Percentiles rank a stretch among this genome's conserved stretches.
phyloP scores from a whole-genome alignment of 2,888 invertebrate species.

The Nemotelus nigrinus region DNA sequence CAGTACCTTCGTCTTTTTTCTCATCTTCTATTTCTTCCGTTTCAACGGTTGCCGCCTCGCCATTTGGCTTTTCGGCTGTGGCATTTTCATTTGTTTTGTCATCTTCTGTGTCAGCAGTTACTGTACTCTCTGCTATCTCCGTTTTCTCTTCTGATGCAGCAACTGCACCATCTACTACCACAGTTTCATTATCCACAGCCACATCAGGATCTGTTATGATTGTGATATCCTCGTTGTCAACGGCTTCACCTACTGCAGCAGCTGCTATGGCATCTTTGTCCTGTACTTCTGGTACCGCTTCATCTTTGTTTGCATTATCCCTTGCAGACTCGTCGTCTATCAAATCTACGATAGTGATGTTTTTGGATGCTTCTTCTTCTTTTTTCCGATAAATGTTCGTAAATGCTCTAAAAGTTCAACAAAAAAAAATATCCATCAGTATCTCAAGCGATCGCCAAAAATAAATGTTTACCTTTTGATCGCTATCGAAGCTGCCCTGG shows the following conservation, averaged over 20 bases:
- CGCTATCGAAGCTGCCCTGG: constrained; percentile 89
- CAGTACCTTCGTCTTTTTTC: constrained; percentile 49
- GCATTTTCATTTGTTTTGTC: not conserved
- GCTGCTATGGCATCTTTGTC: constrained; percentile 47
- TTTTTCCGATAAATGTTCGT: constrained; percentile 59
- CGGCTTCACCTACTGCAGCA: constrained; percentile 53
- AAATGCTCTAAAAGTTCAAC: constrained; percentile 53
- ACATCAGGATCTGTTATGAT: constrained; percentile 47
- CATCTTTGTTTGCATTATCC: constrained; percentile 41
- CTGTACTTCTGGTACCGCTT: constrained; percentile 57
- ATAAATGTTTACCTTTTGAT: constrained; percentile 71
- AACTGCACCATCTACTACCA: constrained; percentile 1
- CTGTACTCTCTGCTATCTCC: not conserved
- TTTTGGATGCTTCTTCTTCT: constrained; percentile 57
- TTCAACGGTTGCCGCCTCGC: constrained; percentile 44
- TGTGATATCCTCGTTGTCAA: constrained; percentile 50
- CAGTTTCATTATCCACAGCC: not conserved
- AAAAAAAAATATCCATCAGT: constrained; percentile 44
- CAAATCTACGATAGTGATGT: constrained; percentile 62
- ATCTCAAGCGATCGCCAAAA: not conserved
- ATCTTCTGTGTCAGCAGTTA: constrained; percentile 2
- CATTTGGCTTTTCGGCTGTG: not conserved
- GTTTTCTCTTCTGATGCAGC: constrained; percentile 53
- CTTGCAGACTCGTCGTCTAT: constrained; percentile 56
- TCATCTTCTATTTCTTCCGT: constrained; percentile 54